phyloP scores from a whole-genome alignment of 2,888 invertebrate genomes.

The Eilema depressum region DNA sequence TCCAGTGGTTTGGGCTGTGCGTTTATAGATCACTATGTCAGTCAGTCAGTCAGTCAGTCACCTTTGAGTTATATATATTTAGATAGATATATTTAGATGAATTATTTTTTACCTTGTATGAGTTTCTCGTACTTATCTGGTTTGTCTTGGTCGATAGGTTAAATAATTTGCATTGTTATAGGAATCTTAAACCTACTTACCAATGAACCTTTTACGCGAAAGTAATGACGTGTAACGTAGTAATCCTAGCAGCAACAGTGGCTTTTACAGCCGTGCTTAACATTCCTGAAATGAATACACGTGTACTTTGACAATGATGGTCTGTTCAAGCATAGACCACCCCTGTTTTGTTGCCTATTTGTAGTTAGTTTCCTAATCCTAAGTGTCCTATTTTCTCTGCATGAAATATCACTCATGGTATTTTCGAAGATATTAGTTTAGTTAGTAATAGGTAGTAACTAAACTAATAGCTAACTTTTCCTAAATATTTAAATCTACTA shows the following conservation, averaged over 20 bases:
- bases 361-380: not conserved
- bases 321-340: slow-evolving; percentile 3
- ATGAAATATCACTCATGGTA: not conserved
- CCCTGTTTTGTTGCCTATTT: slow-evolving; percentile 30
- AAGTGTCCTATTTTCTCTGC: not conserved
- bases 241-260: no score
- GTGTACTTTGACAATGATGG: slow-evolving; percentile 10
- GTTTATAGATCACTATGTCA: no score
- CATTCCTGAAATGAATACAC: slow-evolving; percentile 34
- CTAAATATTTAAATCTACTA: not conserved
- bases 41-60: no score
- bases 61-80: no score
- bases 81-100: no score
- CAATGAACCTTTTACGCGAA: slow-evolving; percentile 19
- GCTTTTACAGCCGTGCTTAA: slow-evolving; percentile 32
- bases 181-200: slow-evolving; percentile 16
- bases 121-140: not conserved
- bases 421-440: not conserved
- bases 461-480: no score
- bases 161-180: slow-evolving; percentile 10
- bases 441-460: no score
- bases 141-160: not conserved
- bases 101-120: not conserved
- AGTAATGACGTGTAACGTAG: slow-evolving; percentile 32
- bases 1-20: no score